Evolutionary conservation across 2,113 vertebrate genomes (phyloP), one percentile per base, ranked within the genome.

Genomic region (Ranitomeya imitator): DNA sequence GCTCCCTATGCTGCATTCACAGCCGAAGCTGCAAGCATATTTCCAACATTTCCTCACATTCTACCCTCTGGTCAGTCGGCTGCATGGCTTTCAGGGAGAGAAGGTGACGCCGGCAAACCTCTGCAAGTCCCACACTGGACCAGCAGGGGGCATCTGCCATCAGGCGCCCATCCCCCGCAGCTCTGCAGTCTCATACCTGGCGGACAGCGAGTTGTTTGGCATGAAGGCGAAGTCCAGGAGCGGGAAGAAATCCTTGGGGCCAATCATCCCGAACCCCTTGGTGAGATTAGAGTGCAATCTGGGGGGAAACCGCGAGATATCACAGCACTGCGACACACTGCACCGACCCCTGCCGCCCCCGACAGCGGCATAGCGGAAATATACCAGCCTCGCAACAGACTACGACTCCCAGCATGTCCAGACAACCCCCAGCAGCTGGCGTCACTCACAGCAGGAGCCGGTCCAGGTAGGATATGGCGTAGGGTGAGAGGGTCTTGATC

Each of bases 161-260:
- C 37, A 45, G 37, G 37, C 0, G 3, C 55, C 55, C 55, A 57
- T 57, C 55, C 55, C 55, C 12, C 55, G 55, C 55, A 9, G 12
- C 9, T 7, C 55, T 57, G 55, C 1, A 11, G 55, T 13, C 55
- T 57, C 0, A 0, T 94, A 99, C 98, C 96, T 97, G 90, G 96
- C 63, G 0, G 96, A 91, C 67, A 99, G 94, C 0, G 98, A 97
- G 79, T 99, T 99, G 94, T 98, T 99, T 79, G 98, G 98, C 97
- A 98, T 98, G 92, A 96, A 99, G 88, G 98, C 97, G 0, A 99
- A 99, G 93, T 99, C 98, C 91, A 99, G 93, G 4, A 99, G 93
- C 0, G 98, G 98, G 90, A 99, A 99, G 89, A 99, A 97, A 84
- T 99, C 98, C 92, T 99, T 87, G 5, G 97, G 98, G 21, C 98